Conservation (phyloP, 2,888 invertebrate species). For the Antheraea assamensis region DNA sequence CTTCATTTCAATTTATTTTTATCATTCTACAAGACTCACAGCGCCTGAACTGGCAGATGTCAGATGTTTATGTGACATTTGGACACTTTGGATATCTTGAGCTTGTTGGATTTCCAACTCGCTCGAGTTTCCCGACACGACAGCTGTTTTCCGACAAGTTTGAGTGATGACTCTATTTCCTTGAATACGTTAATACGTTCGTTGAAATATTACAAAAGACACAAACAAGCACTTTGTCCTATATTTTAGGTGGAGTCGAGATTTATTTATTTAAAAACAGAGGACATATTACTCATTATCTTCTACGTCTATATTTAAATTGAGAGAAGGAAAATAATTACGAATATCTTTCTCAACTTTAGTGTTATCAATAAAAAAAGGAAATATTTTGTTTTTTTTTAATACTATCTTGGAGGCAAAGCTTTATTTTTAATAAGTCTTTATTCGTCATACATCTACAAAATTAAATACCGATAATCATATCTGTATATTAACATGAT, state of each 20-base stretch:
- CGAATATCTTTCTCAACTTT: too few species aligned
- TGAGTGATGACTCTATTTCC: constrained; percentile 8
- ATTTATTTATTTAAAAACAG: background rate
- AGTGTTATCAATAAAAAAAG: too few species aligned
- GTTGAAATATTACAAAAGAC: background rate
- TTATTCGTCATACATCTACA: too few species aligned
- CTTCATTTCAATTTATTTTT: background rate
- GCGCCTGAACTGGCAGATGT: constrained; percentile 5
- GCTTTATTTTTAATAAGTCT: too few species aligned
- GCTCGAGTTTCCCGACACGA: background rate
- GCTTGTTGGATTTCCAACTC: background rate
- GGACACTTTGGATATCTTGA: background rate
- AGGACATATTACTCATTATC: too few species aligned
- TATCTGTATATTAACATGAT: too few species aligned
- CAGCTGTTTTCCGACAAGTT: background rate
- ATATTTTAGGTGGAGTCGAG: background rate
- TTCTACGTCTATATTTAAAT: too few species aligned
- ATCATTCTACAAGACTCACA: background rate
- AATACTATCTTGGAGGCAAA: too few species aligned
- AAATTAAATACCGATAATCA: too few species aligned
- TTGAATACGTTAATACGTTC: background rate
- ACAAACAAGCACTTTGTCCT: background rate
- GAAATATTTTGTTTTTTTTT: too few species aligned
- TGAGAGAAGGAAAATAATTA: too few species aligned
- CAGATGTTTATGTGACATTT: constrained; percentile 7